Evolutionary conservation across 2,113 vertebrate genomes (phyloP), one percentile per base, ranked within the genome.

Genomic region (Nestor notabilis): DNA sequence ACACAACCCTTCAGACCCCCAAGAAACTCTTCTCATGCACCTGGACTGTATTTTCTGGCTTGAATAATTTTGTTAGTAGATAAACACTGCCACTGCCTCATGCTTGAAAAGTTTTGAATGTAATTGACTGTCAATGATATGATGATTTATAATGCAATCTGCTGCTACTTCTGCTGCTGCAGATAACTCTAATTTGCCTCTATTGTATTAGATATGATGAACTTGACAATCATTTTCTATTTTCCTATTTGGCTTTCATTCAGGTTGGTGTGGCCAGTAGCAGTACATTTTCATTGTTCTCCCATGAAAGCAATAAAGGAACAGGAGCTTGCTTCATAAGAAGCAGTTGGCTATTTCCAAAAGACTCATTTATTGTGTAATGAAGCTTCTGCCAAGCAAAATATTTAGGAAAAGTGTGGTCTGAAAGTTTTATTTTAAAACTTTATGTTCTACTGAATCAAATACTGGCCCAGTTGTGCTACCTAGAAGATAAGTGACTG

Each of bases 61-160:
- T 97, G 96, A 95, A 96, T 94, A 93, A 97, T 82, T 97, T 96
- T 95, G 93, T 97, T 98, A 94, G 92, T 95, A 95, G 96, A 98
- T 96, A 98, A 97, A 98, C 91, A 97, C 78, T 74, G 84, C 84
- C 2, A 4, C 78, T 89, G 65, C 94, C 95, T 97, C 97, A 98
- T 97, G 98, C 97, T 97, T 97, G 97, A 92, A 97, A 98, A 98
- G 96, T 97, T 98, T 95, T 97, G 95, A 98, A 98, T 97, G 90
- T 97, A 98, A 98, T 97, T 98, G 98, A 98, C 97, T 98, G 97
- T 98, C 98, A 98, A 97, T 97, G 96, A 98, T 98, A 98, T 95
- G 97, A 97, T 98, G 98, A 98, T 98, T 98, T 98, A 98, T 98
- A 98, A 98, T 97, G 96, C 97, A 98, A 98, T 98, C 97, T 98